Conservation (phyloP, 2,888 invertebrate species). For the Ferdinandea cuprea region DNA sequence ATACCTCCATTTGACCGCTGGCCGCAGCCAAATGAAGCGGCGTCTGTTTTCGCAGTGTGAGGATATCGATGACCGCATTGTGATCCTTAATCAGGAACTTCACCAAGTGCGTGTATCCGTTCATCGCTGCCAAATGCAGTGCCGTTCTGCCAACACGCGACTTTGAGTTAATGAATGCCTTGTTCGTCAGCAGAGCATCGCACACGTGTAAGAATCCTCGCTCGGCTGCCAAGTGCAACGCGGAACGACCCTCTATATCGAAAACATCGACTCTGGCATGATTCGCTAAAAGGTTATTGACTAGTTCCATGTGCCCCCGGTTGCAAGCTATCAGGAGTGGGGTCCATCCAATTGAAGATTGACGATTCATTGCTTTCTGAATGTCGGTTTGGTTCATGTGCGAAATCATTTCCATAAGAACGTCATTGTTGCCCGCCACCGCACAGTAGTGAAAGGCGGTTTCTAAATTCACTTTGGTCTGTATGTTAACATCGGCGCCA, state of each 20-base stretch:
- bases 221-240: slow-evolving; percentile 97
- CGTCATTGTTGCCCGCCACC: slow-evolving; percentile 96
- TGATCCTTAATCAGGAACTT: slow-evolving; percentile 97
- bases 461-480: slow-evolving; percentile 93
- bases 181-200: slow-evolving; percentile 94
- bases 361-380: slow-evolving; percentile 97
- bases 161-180: slow-evolving; percentile 99
- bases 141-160: slow-evolving; percentile 98
- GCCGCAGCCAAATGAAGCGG: slow-evolving; percentile 98
- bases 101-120: slow-evolving; percentile 95
- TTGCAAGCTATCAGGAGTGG: slow-evolving; percentile 98
- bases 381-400: slow-evolving; percentile 94
- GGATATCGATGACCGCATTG: slow-evolving; percentile 96
- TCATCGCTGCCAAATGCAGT: slow-evolving; percentile 97
- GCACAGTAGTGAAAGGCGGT: slow-evolving; percentile 98
- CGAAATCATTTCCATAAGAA: slow-evolving; percentile 95
- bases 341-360: slow-evolving; percentile 97
- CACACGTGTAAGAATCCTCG: slow-evolving; percentile 95
- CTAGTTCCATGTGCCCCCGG: slow-evolving; percentile 96
- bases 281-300: slow-evolving; percentile 93
- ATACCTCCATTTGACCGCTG: slow-evolving; percentile 97
- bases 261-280: slow-evolving; percentile 99
- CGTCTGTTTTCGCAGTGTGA: slow-evolving; percentile 97
- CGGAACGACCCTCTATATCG: slow-evolving; percentile 97
- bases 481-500: slow-evolving; percentile 94